phyloP scores from a whole-genome alignment of 2,888 invertebrate species.

The Holacanthella duospinosa region DNA sequence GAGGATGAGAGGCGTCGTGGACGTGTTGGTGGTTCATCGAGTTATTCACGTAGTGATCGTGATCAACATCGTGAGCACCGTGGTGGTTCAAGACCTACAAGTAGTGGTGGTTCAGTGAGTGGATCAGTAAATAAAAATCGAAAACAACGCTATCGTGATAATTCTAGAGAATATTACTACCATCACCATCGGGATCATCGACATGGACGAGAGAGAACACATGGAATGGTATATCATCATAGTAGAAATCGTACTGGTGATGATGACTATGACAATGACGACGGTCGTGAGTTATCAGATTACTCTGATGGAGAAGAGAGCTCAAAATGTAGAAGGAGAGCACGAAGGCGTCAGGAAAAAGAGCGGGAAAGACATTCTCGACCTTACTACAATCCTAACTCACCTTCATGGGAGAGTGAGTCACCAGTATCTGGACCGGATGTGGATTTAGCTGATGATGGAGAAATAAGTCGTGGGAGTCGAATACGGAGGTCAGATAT shows the following conservation, averaged over 20 bases:
- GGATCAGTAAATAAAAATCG: slow-evolving; percentile 45
- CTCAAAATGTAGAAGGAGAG: slow-evolving; percentile 39
- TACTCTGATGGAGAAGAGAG: slow-evolving; percentile 31
- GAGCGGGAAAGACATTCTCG: slow-evolving; percentile 37
- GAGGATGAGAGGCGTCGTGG: slow-evolving; percentile 37
- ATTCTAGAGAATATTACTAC: slow-evolving; percentile 23
- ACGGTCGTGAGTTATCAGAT: slow-evolving; percentile 27
- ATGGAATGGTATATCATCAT: slow-evolving; percentile 2
- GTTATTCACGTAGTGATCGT: neutral
- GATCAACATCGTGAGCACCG: neutral
- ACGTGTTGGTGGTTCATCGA: neutral
- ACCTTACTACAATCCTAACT: slow-evolving; percentile 30
- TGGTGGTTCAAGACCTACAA: neutral
- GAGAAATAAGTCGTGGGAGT: slow-evolving; percentile 12
- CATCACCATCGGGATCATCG: slow-evolving; percentile 14
- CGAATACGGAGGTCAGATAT: slow-evolving; percentile 5
- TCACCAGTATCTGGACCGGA: slow-evolving; percentile 21
- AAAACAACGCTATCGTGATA: slow-evolving; percentile 42
- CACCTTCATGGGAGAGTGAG: slow-evolving; percentile 35
- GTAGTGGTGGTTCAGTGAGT: slow-evolving; percentile 39
- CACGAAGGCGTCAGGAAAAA: slow-evolving; percentile 44
- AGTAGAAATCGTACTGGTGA: slow-evolving; percentile 7
- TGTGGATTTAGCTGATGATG: slow-evolving; percentile 8
- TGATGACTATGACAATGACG: slow-evolving; percentile 20
- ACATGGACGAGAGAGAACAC: slow-evolving; percentile 12